Base-by-base conservation (phyloP, 2,113 vertebrate genomes). In the Nesogale talazaci region DNA sequence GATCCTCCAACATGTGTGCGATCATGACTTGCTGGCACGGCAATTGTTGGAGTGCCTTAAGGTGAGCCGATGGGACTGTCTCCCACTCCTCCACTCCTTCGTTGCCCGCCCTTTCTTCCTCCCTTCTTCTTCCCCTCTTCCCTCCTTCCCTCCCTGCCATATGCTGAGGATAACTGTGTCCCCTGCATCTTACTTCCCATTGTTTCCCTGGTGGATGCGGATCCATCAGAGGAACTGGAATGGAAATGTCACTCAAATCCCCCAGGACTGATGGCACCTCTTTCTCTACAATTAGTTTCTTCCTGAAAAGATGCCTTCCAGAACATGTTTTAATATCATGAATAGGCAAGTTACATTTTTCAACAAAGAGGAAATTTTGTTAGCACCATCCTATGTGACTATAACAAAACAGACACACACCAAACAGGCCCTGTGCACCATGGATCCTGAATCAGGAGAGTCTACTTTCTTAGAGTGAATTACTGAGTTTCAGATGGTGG, bases 381-480 rank as follows among this genome's bases (percentile, higher is more conserved):
- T 69, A 85, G 67, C 85, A 89, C 23, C 57, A 74, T 67, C 65
- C 23, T 2, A 23, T 27, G 22, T 31, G 57, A 89, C 36, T 79
- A 67, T 31, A 74, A 8, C 0, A 31, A 52, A 83, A 61, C 27
- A n/a, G 46, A 42, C 46, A 10, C 46, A 46, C 10, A 52, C 46
- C 14, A 12, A 52, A 52, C 46, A 52, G 46, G 46, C 46, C 46
- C 46, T 1, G 46, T 5, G 9, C 46, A 52, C 46, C 46, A 52
- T 11, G 5, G 46, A 52, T 7, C 2, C 59, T 79, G 36, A 88
- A 78, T 46, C 42, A 46, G n/a, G 22, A 67, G 90, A 72, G 27
- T 14, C 63, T 42, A 40, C 59, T 81, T 86, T n/a, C 88, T 87
- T 57, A 14, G 56, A 70, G 42, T 95, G 56, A 86, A 83, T 69